Conservation (phyloP, 2,797 vertebrate species). For the Semaprochilodus insignis region DNA sequence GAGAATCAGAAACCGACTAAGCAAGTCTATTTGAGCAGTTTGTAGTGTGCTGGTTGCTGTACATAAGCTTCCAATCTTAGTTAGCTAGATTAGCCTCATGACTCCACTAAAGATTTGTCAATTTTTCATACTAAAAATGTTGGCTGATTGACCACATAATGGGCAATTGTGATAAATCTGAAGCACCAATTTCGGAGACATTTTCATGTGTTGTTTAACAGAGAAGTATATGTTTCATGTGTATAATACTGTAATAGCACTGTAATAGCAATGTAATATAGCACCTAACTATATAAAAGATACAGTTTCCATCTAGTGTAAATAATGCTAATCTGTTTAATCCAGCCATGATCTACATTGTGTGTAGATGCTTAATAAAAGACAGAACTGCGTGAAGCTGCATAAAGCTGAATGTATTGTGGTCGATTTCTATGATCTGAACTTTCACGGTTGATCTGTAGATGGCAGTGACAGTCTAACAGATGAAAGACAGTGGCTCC, state of each 20-base stretch:
- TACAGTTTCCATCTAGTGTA: neutral
- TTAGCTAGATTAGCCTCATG: neutral
- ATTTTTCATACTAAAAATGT: no score
- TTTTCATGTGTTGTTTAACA: no score
- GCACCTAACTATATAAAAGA: no score
- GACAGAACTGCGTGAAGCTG: neutral
- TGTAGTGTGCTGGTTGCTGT: neutral
- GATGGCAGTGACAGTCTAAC: slow-evolving; percentile 82
- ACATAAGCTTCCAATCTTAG: neutral
- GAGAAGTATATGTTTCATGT: neutral
- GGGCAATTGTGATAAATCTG: neutral
- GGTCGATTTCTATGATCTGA: slow-evolving; percentile 38
- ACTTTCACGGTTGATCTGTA: slow-evolving; percentile 79
- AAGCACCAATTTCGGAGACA: neutral
- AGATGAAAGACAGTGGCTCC: slow-evolving; percentile 61
- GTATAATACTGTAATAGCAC: neutral
- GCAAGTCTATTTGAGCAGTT: neutral
- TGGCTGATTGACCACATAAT: neutral
- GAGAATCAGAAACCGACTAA: no score
- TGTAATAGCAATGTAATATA: no score
- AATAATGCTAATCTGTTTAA: no score
- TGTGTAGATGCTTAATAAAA: neutral
- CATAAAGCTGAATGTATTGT: neutral
- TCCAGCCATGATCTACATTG: no score
- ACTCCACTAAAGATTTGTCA: no score